phyloP scores from a whole-genome alignment of 2,888 invertebrate genomes.

The Arge pagana region DNA sequence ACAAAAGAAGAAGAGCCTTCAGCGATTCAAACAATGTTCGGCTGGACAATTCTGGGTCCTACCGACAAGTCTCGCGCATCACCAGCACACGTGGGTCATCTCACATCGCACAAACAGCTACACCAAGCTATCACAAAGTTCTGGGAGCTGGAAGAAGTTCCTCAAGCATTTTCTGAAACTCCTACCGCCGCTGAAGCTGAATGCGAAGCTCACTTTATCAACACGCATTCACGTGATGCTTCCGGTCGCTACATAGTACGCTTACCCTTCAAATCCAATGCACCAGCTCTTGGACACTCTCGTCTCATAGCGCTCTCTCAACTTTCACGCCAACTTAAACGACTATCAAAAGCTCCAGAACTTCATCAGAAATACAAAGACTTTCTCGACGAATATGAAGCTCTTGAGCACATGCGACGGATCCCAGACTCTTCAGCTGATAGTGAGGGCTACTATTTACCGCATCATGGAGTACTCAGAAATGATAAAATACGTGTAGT shows the following conservation, averaged over 20 bases:
- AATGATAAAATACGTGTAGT: slow-evolving; percentile 15
- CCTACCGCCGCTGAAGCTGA: slow-evolving; percentile 31
- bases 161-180: too few species aligned
- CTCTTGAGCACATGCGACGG: slow-evolving; percentile 25
- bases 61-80: background rate
- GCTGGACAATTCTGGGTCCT: slow-evolving; percentile 3
- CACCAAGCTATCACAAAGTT: slow-evolving; percentile 7
- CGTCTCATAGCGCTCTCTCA: slow-evolving; percentile 9
- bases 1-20: slow-evolving; percentile 10
- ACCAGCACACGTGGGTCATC: too few species aligned
- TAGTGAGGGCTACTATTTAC: slow-evolving; percentile 4
- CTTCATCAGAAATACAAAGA: background rate
- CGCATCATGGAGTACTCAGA: slow-evolving; percentile 8
- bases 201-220: slow-evolving; percentile 35
- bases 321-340: slow-evolving; percentile 14
- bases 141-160: slow-evolving; percentile 27
- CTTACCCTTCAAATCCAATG: slow-evolving; percentile 32
- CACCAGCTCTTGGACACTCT: slow-evolving; percentile 31
- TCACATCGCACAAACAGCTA: too few species aligned
- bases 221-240: slow-evolving; percentile 27
- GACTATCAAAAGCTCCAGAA: background rate
- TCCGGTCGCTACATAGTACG: slow-evolving; percentile 36
- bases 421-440: background rate
- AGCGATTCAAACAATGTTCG: slow-evolving; percentile 1
- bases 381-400: slow-evolving; percentile 23